Conservation (phyloP, 2,113 vertebrate species). For the Sitta europaea region DNA sequence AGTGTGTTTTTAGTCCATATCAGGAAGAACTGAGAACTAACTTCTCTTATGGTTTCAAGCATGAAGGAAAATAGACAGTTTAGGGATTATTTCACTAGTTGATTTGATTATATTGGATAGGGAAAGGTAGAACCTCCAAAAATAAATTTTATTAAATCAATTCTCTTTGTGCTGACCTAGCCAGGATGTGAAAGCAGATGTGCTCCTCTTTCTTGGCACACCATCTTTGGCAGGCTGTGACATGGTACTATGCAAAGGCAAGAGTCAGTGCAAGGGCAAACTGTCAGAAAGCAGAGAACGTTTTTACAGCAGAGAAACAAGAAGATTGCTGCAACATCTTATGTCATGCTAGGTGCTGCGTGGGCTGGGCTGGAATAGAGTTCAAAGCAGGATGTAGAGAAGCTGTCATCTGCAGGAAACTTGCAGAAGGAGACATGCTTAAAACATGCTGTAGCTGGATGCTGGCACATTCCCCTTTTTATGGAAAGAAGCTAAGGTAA, state of each 20-base stretch:
- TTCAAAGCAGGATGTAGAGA: background rate
- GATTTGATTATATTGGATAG: background rate
- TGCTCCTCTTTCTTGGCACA: background rate
- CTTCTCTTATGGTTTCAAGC: background rate
- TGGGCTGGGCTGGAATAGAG: background rate
- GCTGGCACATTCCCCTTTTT: background rate
- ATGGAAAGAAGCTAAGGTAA: background rate
- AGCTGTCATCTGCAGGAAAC: background rate
- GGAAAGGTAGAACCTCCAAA: background rate
- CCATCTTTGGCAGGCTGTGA: background rate
- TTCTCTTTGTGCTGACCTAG: background rate
- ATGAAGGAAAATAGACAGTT: background rate
- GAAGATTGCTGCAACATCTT: background rate
- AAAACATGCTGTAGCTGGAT: background rate
- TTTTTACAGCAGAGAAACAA: background rate
- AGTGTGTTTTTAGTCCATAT: background rate
- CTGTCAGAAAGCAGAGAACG: background rate
- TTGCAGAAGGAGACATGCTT: background rate
- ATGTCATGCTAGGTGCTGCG: background rate
- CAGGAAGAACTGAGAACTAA: background rate
- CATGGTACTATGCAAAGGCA: background rate
- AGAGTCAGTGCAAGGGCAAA: conserved; percentile 20
- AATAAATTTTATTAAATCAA: background rate
- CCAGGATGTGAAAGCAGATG: background rate
- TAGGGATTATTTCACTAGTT: background rate